Evolutionary conservation across 2,797 vertebrate genomes (phyloP).

Genomic region (Pangasius macronema): DNA sequence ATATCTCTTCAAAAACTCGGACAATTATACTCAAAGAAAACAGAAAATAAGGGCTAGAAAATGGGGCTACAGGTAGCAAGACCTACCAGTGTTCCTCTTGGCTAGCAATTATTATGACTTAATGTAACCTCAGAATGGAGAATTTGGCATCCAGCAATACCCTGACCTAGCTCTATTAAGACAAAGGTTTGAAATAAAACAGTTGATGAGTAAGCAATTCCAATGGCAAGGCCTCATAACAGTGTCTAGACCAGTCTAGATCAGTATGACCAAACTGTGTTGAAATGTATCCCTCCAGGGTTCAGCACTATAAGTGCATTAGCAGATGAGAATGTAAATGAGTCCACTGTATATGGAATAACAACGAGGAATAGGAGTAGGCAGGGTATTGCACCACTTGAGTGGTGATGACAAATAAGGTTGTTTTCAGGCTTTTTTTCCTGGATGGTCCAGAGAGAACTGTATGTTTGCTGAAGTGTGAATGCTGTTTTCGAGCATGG

Average conservation of each 20-base stretch:
- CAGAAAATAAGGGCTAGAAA: neutral
- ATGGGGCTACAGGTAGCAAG: neutral
- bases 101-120: conserved; percentile 18
- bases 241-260: conserved; percentile 22
- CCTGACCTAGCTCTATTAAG: conserved; percentile 26
- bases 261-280: neutral
- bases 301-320: neutral
- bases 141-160: conserved; percentile 24
- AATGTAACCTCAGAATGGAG: conserved; percentile 28
- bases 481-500: neutral
- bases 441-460: neutral
- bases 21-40: neutral
- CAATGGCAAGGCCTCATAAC: neutral
- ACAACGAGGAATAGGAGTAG: neutral
- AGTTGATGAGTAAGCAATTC: conserved; percentile 29
- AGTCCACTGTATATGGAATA: neutral
- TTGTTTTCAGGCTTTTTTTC: neutral
- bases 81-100: neutral
- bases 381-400: neutral
- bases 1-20: conserved; percentile 1
- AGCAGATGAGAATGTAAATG: conserved; percentile 13
- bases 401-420: conserved; percentile 16
- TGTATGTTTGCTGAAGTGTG: neutral
- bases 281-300: conserved; percentile 16
- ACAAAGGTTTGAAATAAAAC: conserved; percentile 21